Conservation (phyloP, 2,113 vertebrate species). For the Tricholaema leucomelas region DNA sequence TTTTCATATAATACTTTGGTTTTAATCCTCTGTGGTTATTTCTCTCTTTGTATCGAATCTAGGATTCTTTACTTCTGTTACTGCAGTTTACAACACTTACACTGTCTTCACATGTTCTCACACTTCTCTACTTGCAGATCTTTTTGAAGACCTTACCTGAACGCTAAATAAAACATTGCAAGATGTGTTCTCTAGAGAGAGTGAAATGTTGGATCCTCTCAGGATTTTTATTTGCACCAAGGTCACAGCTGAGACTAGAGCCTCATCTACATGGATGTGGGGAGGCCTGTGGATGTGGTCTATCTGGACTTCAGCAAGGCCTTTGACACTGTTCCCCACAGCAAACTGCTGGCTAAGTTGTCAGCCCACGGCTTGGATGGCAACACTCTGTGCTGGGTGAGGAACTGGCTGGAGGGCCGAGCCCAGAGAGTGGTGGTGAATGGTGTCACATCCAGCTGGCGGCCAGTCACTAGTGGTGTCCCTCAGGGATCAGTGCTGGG, state of each 20-base stretch:
- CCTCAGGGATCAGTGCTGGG: too few relatives aligned
- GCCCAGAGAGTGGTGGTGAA: too few relatives aligned
- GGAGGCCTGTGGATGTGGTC: too few relatives aligned
- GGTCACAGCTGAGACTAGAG: not conserved
- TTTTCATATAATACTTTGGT: not conserved
- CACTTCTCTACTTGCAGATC: not conserved
- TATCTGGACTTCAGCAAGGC: too few relatives aligned
- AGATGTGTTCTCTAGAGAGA: not conserved
- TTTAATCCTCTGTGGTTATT: slow-evolving; percentile 14
- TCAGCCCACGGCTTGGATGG: too few relatives aligned
- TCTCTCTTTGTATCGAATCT: not conserved
- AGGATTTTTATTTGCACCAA: not conserved
- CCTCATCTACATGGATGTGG: too few relatives aligned
- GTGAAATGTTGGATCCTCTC: not conserved
- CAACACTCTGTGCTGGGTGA: too few relatives aligned
- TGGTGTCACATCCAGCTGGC: too few relatives aligned
- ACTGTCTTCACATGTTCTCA: not conserved
- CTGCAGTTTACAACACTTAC: not conserved
- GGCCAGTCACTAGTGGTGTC: too few relatives aligned
- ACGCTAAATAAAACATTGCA: slow-evolving; percentile 18
- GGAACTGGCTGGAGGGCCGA: too few relatives aligned
- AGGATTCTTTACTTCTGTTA: not conserved
- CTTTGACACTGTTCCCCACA: too few relatives aligned
- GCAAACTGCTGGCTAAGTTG: too few relatives aligned
- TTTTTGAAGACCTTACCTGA: not conserved